phyloP scores from a whole-genome alignment of 2,888 invertebrate species.

The Corbicula japonica region DNA sequence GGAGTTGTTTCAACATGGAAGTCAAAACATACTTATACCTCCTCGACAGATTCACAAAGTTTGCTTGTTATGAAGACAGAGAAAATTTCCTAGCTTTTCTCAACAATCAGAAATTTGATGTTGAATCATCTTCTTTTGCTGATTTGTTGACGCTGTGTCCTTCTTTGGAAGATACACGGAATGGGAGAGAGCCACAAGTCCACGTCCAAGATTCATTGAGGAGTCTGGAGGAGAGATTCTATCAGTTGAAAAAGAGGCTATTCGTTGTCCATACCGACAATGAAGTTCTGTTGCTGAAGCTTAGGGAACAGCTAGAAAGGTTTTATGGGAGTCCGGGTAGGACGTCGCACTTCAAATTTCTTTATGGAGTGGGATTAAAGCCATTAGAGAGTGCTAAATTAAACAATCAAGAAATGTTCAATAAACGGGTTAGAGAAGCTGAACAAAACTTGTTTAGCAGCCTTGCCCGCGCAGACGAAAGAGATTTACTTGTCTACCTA shows the following conservation, averaged over 20 bases:
- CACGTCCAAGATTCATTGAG: conserved; percentile 37
- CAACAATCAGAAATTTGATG: conserved; percentile 13
- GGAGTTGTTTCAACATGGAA: conserved; percentile 35
- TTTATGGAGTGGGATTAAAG: conserved; percentile 42
- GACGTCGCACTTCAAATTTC: conserved; percentile 10
- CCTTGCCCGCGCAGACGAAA: conserved; percentile 4
- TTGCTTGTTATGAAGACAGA: conserved; percentile 18
- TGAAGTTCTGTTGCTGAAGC: no score
- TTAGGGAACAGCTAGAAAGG: conserved; percentile 15
- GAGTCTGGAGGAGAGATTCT: no score
- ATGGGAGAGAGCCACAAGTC: conserved; percentile 11
- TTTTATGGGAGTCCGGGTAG: conserved; percentile 7
- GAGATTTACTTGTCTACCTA: conserved; percentile 41
- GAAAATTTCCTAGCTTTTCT: conserved; percentile 22
- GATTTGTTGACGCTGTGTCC: conserved; percentile 7
- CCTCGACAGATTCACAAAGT: conserved; percentile 31
- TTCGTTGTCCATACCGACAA: no score
- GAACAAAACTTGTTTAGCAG: conserved; percentile 4
- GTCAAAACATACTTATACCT: conserved; percentile 29
- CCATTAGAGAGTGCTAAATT: conserved; percentile 34
- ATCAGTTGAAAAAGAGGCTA: no score
- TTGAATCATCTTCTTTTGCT: neutral
- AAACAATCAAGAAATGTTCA: conserved; percentile 4
- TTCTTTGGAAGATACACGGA: conserved; percentile 1
- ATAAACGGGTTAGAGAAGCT: conserved; percentile 29